These are phyloP conservation scores for Didymodactylos carnosus DNA, from an alignment of 2,888 invertebrate genomes.

Conservation along the genomic window DNA sequence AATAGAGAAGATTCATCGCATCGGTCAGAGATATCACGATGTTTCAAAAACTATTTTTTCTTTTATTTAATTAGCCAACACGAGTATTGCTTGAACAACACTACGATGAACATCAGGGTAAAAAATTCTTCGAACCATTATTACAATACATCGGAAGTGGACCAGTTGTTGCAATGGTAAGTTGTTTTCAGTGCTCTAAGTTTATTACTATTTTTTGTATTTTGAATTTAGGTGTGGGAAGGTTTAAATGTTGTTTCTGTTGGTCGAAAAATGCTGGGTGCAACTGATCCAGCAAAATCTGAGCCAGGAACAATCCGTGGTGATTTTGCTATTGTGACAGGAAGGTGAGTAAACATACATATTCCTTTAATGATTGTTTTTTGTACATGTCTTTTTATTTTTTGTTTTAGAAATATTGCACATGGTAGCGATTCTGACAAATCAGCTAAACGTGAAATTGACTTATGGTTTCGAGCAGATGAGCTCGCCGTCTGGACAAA, in stretches of 20 bases:
- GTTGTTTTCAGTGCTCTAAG: too few relatives aligned
- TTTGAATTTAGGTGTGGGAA: conserved; percentile 46
- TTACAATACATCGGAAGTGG: conserved; percentile 82
- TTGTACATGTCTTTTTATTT: background rate
- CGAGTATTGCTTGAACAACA: conserved; percentile 70
- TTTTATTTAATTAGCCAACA: conserved; percentile 38
- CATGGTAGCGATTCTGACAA: conserved; percentile 93
- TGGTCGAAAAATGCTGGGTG: conserved; percentile 83
- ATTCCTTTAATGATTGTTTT: background rate
- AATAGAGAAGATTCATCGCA: too few relatives aligned
- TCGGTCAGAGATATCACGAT: too few relatives aligned
- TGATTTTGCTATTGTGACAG: conserved; percentile 81
- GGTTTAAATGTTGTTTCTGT: conserved; percentile 67
- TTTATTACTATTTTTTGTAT: too few relatives aligned
- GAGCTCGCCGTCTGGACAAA: conserved; percentile 32
- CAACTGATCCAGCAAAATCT: conserved; percentile 89
- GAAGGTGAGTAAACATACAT: conserved; percentile 40
- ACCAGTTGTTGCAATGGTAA: conserved; percentile 47
- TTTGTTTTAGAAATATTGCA: conserved; percentile 54
- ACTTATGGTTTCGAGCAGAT: conserved; percentile 74
- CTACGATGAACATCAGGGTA: conserved; percentile 68
- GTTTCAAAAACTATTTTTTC: too few relatives aligned
- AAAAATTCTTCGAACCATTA: conserved; percentile 81
- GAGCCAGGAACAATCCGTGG: conserved; percentile 90
- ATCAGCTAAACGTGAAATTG: conserved; percentile 83